A percentile compares a stretch with the other conserved stretches of the same genome.
Conservation (phyloP, 2,113 vertebrate species). For the Cnemophilus loriae region DNA sequence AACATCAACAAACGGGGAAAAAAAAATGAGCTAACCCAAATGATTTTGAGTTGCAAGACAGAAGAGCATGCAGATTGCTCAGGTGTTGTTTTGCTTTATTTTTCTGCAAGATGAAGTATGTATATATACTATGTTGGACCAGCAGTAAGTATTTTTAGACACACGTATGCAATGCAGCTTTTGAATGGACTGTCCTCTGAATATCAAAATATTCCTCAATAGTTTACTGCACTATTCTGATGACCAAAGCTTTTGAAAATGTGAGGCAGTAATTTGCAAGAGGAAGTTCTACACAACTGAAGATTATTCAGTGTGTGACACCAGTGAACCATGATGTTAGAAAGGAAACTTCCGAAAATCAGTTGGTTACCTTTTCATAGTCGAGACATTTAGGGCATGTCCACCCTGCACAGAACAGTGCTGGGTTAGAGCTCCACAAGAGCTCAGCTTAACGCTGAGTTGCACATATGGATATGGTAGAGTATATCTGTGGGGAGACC, state of each 20-base stretch:
- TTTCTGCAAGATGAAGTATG: neutral
- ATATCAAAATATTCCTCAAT: neutral
- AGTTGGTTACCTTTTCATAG: neutral
- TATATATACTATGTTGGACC: neutral
- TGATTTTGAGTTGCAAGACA: neutral
- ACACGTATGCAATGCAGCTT: neutral
- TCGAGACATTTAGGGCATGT: neutral
- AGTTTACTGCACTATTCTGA: neutral
- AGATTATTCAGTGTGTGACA: neutral
- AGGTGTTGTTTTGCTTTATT: neutral
- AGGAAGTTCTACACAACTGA: neutral
- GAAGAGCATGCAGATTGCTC: neutral
- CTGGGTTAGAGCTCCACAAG: neutral
- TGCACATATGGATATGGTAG: fast-evolving
- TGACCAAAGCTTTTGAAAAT: neutral
- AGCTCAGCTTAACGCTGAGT: neutral
- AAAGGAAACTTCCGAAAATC: neutral
- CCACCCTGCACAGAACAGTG: too few relatives aligned
- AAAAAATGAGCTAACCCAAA: fast-evolving
- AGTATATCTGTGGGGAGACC: neutral
- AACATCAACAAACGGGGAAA: neutral
- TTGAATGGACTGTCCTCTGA: neutral
- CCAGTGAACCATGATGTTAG: neutral
- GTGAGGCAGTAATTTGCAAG: neutral
- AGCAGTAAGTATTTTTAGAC: conserved; percentile 13